Evolutionary conservation across 1,140 invertebrate genomes (phyloP), one percentile per base, ranked within the genome.

Genomic region (Bombus polaris): DNA sequence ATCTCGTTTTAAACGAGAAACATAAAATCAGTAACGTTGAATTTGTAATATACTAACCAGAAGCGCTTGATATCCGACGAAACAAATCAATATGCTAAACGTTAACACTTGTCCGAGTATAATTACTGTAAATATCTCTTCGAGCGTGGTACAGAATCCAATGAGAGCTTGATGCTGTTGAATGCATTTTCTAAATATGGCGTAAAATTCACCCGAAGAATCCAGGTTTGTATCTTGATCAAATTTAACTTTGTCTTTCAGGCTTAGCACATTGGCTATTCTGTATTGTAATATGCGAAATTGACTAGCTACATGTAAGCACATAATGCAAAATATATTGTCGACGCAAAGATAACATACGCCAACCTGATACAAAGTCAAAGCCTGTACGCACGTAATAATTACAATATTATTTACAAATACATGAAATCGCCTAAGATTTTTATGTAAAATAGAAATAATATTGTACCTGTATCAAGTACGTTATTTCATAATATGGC

Each of bases 401-500:
- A 57, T 12, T 22, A 10, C 44, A 47, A 47, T 15, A 32, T 57
- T n/a, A 80, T 5, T 68, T 8, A 6, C 39, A 28, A 39, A 2
- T 77, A 28, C 35, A 15, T 6, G 15, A 35, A 39, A 28, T 59
- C 3, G 28, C 12, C 10, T 0, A 18, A 28, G 15, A 72, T 15
- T 4, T 39, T n/a, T n/a, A 22, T 13, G n/a, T 9, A 35, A 53
- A 47, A 37, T 35, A 10, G 28, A 9, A 18, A 68, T 62, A 62
- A 53, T 10, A 18, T 8, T 25, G 2, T 47, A 65, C 53, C 81
- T 74, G 82, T 18, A 85, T 12, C 8, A 39, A 2, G 35, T 85
- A 92, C n/a, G 73, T 42, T 22, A 88, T 83, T 84, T 92, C 91
- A 72, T 79, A 92, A 28, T 87, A 90, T 5, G 91, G 91, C 32